phyloP scores from a whole-genome alignment of 2,113 vertebrate genomes.

The Hippocampus guttulatus region DNA sequence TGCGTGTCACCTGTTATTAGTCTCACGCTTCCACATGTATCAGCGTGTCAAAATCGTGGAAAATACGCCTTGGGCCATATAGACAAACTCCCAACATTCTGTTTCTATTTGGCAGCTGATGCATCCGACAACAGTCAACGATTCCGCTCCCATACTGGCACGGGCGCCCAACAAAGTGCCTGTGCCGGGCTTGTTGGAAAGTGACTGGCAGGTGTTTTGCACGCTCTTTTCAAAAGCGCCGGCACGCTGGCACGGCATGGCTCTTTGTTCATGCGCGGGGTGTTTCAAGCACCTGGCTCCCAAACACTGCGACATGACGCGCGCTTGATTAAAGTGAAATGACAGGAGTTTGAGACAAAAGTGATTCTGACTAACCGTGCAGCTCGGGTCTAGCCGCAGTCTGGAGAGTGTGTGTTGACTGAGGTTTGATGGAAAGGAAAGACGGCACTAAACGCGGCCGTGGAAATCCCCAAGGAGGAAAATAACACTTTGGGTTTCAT shows the following conservation, averaged over 20 bases:
- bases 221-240: slow-evolving; percentile 17
- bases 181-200: slow-evolving; percentile 6
- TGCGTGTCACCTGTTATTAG: slow-evolving; percentile 43
- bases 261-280: slow-evolving; percentile 27
- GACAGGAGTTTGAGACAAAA: slow-evolving; percentile 21
- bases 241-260: slow-evolving; percentile 7
- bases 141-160: slow-evolving; percentile 21
- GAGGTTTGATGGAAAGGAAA: slow-evolving; percentile 13
- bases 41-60: slow-evolving; percentile 44
- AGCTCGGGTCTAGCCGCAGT: slow-evolving; percentile 5
- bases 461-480: neutral
- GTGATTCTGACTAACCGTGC: slow-evolving; percentile 7
- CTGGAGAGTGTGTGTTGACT: slow-evolving; percentile 8
- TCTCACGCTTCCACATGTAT: slow-evolving; percentile 38
- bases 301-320: slow-evolving; percentile 4
- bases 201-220: slow-evolving; percentile 25
- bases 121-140: slow-evolving; percentile 30
- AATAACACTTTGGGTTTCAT: slow-evolving; percentile 4
- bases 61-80: slow-evolving; percentile 42
- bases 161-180: neutral
- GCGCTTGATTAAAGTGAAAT: slow-evolving; percentile 25
- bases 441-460: neutral
- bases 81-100: slow-evolving; percentile 26
- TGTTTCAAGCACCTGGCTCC: slow-evolving; percentile 19
- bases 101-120: slow-evolving; percentile 34